Percentiles rank a stretch among this genome's conserved stretches.
phyloP scores from a whole-genome alignment of 1,140 invertebrate genomes.

The Diachasma alloeum region DNA sequence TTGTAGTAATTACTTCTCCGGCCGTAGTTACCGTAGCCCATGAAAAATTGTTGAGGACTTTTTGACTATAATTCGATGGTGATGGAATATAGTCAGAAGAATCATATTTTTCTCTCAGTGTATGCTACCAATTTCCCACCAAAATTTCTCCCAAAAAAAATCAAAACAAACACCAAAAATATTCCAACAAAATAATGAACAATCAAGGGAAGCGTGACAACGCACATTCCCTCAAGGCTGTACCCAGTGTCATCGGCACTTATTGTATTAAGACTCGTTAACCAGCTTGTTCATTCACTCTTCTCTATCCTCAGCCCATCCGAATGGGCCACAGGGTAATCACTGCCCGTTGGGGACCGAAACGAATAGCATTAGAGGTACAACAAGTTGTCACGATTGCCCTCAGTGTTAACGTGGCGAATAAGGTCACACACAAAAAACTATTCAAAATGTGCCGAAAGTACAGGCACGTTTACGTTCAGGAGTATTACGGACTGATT shows the following conservation, averaged over 20 bases:
- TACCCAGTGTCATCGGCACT: slow-evolving; percentile 54
- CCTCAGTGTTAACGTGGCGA: background rate
- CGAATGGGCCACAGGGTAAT: background rate
- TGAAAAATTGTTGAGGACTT: too few species aligned
- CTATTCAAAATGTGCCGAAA: slow-evolving; percentile 41
- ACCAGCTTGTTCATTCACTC: slow-evolving; percentile 62
- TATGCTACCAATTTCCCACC: too few species aligned
- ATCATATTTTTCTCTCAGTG: too few species aligned
- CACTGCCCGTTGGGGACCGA: slow-evolving; percentile 31
- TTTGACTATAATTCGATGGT: too few species aligned
- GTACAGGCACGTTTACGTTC: slow-evolving; percentile 28
- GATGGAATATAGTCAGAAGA: too few species aligned
- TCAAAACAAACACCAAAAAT: background rate
- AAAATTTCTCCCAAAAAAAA: too few species aligned
- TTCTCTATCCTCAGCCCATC: background rate
- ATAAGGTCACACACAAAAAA: background rate
- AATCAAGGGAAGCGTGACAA: background rate
- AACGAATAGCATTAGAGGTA: background rate
- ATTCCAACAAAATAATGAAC: background rate
- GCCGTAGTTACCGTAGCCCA: too few species aligned
- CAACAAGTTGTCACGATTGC: background rate
- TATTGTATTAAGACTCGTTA: slow-evolving; percentile 67
- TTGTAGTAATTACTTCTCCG: too few species aligned
- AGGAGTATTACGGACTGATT: slow-evolving; percentile 15
- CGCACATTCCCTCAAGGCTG: slow-evolving; percentile 53